phyloP scores from a whole-genome alignment of 2,113 vertebrate genomes.

The Bostrychus sinensis region DNA sequence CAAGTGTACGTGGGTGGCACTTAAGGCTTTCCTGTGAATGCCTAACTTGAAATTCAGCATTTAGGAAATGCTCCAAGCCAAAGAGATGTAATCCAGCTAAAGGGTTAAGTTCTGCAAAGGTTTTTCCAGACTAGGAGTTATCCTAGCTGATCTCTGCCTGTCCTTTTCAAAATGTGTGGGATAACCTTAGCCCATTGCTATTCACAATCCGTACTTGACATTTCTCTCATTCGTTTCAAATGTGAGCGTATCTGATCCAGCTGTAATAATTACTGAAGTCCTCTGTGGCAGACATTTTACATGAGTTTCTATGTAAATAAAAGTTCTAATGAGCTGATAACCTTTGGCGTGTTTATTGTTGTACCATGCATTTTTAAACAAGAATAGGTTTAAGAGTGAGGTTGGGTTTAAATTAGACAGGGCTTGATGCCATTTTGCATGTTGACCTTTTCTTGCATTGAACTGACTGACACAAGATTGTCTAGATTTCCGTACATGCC shows the following conservation, averaged over 20 bases:
- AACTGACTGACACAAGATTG: conserved; percentile 41
- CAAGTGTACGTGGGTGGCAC: conserved; percentile 5
- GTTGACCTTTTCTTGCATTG: conserved; percentile 38
- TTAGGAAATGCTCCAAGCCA: neutral
- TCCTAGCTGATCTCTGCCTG: conserved; percentile 36
- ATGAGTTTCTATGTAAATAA: conserved; percentile 4
- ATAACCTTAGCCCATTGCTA: conserved; percentile 52
- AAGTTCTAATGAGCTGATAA: conserved; percentile 12
- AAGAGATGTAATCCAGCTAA: conserved; percentile 29
- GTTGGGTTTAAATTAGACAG: conserved; percentile 12
- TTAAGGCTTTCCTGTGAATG: neutral
- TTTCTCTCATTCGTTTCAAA: conserved; percentile 61
- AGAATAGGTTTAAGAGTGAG: neutral
- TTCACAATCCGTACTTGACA: conserved; percentile 59
- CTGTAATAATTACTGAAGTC: conserved; percentile 9
- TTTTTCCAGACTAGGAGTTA: conserved; percentile 14
- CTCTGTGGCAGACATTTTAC: conserved; percentile 9
- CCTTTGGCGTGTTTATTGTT: conserved; percentile 17
- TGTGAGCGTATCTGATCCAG: conserved; percentile 48
- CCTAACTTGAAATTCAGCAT: conserved; percentile 18
- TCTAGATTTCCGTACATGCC: conserved; percentile 41
- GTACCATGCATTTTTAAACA: neutral
- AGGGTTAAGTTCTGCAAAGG: conserved; percentile 33
- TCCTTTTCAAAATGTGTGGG: conserved; percentile 37
- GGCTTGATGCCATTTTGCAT: conserved; percentile 19